Percentiles rank a stretch among this genome's conserved stretches.
Conservation (phyloP, 2,888 invertebrate genomes). For the Ecdyonurus torrentis region DNA sequence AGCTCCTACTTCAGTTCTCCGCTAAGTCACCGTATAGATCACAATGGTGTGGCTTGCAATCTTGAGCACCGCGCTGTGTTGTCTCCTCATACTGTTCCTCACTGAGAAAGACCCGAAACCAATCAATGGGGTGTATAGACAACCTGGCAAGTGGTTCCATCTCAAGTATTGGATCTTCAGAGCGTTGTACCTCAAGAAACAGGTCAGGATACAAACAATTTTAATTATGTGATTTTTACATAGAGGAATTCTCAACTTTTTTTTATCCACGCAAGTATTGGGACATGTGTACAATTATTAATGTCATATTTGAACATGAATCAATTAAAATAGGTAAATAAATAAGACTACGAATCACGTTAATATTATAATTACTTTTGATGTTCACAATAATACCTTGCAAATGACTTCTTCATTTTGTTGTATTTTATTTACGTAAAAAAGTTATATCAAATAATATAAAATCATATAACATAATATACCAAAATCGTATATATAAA, state of each 20-base stretch:
- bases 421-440: no score
- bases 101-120: constrained; percentile 23
- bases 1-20: no score
- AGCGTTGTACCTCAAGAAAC: constrained; percentile 33
- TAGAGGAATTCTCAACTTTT: no score
- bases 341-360: neutral
- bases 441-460: no score
- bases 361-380: constrained; percentile 10
- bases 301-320: constrained; percentile 17
- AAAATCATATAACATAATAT: no score
- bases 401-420: no score
- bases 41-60: neutral
- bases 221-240: no score
- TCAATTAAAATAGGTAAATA: neutral
- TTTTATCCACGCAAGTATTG: no score
- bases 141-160: constrained; percentile 44
- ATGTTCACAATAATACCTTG: no score
- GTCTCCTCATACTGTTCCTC: constrained; percentile 3
- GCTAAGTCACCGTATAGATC: no score
- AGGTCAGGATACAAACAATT: constrained; percentile 31
- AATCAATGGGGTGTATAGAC: constrained; percentile 40
- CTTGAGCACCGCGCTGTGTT: neutral
- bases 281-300: no score
- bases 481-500: no score
- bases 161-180: constrained; percentile 40